Conservation (phyloP, 1,140 invertebrate species). For the Megalonaias nervosa region DNA sequence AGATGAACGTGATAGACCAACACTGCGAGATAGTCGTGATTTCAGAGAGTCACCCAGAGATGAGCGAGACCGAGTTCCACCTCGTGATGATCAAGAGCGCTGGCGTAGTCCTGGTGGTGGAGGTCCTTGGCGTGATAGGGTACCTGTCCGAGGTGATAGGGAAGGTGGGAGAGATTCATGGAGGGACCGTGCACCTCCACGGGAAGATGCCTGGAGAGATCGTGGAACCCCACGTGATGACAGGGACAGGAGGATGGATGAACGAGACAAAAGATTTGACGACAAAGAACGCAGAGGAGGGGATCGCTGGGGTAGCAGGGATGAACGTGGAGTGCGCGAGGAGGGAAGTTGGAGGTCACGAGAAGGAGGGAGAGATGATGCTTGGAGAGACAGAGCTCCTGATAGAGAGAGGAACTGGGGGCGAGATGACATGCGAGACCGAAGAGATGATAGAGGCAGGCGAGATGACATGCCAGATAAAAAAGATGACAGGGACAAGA, state of each 20-base stretch:
- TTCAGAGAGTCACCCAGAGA: too few species aligned
- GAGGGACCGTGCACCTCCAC: conserved; percentile 13
- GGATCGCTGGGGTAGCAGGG: conserved; percentile 35
- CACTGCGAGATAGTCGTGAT: not conserved
- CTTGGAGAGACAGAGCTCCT: conserved; percentile 17
- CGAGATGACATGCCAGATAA: conserved; percentile 21
- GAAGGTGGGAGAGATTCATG: not conserved
- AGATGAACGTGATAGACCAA: not conserved
- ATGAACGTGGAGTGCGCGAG: conserved; percentile 11
- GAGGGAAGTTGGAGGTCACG: conserved; percentile 18
- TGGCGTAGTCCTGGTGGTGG: conserved; percentile 1
- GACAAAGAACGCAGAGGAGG: conserved; percentile 28
- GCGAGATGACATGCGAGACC: conserved; percentile 10
- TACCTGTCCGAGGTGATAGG: conserved; percentile 18
- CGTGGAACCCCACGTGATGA: conserved; percentile 12
- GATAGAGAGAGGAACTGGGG: conserved; percentile 14
- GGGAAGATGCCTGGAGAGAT: conserved; percentile 30
- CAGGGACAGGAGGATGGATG: conserved; percentile 30
- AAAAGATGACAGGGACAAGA: conserved; percentile 11
- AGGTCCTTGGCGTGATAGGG: conserved; percentile 16
- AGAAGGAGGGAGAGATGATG: conserved; percentile 20
- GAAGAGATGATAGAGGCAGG: conserved; percentile 16
- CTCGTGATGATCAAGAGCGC: conserved; percentile 2
- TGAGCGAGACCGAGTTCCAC: not conserved
- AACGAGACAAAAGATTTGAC: conserved; percentile 30